Base-by-base conservation (phyloP, 2,113 vertebrate species). In the Platysteira castanea region DNA sequence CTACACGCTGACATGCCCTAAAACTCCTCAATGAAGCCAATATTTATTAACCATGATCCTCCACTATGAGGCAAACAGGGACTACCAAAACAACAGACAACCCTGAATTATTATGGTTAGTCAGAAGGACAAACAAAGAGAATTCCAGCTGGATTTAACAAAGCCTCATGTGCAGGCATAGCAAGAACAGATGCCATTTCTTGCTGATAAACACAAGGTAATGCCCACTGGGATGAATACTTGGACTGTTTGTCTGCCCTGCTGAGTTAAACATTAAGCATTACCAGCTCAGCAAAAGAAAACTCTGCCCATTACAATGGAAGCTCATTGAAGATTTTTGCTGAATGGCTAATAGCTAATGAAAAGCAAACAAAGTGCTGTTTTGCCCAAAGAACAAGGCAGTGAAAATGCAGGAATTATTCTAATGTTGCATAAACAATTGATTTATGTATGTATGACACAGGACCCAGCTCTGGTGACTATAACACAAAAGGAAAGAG, bases 131-230 rank as follows among this genome's bases (percentile, higher is more conserved):
- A 84, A 83, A 63, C 3, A 11, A 92, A 94, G 65, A 78, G 47
- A 74, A 90, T 92, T 90, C 44, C 73, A 78, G 23, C 37, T 96
- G 83, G 39, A 89, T 86, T 96, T 92, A 81, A 92, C 63, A 52
- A 89, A 71, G 71, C 49, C 52, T 84, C 44, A 60, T 78, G 53
- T 78, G 77, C 64, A 59, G 35, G 60, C 82, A 75, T 41, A 86
- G 80, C 47, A 88, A 90, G 60, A 96, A 69, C 64, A 94, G 79
- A 93, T 92, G 79, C 37, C 47, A 64, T 60, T 90, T 90, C 79
- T 93, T 84, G 76, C 73, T 86, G 93, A 93, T 85, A 91, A 91
- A 88, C 59, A 79, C 56, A 88, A 92, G 82, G 75, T 78, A 94
- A 92, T 93, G 60, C 63, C 71, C 76, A 70, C 59, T 71, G 92